Conservation (phyloP, 2,888 invertebrate genomes). For the Lobophora halterata region DNA sequence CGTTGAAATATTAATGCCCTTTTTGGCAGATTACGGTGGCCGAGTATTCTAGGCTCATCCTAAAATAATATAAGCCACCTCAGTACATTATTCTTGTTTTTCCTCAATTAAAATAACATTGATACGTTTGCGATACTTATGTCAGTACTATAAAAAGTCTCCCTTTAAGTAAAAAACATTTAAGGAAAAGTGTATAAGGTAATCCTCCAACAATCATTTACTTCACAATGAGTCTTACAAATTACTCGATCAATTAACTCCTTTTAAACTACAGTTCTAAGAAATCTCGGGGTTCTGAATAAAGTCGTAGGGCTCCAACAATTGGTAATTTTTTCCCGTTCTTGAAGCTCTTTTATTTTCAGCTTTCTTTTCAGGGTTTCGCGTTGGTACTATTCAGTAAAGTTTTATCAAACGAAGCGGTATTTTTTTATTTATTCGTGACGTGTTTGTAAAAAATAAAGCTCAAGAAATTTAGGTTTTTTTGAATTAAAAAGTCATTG, state of each 20-base stretch:
- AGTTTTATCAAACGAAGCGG: no score
- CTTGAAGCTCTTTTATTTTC: slow-evolving; percentile 11
- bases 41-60: no score
- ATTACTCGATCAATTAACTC: slow-evolving; percentile 40
- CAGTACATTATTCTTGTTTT: no score
- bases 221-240: slow-evolving; percentile 28
- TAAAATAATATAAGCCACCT: no score
- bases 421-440: no score
- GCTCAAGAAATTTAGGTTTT: no score
- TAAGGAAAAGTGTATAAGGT: slow-evolving; percentile 7
- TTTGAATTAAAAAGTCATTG: no score
- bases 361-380: slow-evolving; percentile 7
- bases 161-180: neutral
- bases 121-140: no score
- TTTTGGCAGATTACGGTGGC: no score
- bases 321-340: slow-evolving; percentile 30
- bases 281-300: slow-evolving; percentile 22
- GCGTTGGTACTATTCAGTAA: slow-evolving; percentile 1
- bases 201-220: slow-evolving; percentile 14
- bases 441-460: no score
- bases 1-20: no score
- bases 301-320: slow-evolving; percentile 33
- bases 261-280: slow-evolving; percentile 31
- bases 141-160: slow-evolving; percentile 1
- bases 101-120: no score